phyloP scores from a whole-genome alignment of 2,888 invertebrate genomes.

The Ophonus ardosiacus region DNA sequence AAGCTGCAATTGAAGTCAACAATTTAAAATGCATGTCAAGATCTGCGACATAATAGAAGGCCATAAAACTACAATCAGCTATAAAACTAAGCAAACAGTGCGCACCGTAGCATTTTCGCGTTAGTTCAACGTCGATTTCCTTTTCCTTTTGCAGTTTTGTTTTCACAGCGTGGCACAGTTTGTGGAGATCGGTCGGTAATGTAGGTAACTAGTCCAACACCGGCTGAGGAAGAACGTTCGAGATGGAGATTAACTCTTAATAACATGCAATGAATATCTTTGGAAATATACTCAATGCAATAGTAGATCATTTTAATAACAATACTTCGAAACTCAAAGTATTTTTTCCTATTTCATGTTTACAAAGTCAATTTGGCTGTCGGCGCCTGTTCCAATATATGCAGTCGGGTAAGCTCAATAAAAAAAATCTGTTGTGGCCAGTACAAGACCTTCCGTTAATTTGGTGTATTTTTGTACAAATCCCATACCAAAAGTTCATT shows the following conservation, averaged over 20 bases:
- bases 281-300: too few relatives aligned
- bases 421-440: too few relatives aligned
- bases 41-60: neutral
- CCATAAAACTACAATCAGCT: constrained; percentile 46
- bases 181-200: constrained; percentile 18
- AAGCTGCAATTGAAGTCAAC: constrained; percentile 35
- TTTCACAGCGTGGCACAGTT: constrained; percentile 51
- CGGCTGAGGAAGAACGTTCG: neutral
- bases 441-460: too few relatives aligned
- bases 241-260: constrained; percentile 24
- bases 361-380: too few relatives aligned
- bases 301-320: too few relatives aligned
- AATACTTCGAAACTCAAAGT: too few relatives aligned
- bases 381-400: too few relatives aligned
- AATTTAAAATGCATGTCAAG: constrained; percentile 47
- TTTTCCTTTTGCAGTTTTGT: constrained; percentile 52
- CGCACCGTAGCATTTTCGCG: constrained; percentile 29
- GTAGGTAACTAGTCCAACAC: constrained; percentile 43
- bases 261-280: neutral
- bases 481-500: too few relatives aligned
- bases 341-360: too few relatives aligned
- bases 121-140: constrained; percentile 31
- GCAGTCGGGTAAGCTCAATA: too few relatives aligned
- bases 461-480: too few relatives aligned
- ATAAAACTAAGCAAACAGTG: constrained; percentile 37